phyloP scores from a whole-genome alignment of 1,140 invertebrate genomes.

The Drosophila sp. region DNA sequence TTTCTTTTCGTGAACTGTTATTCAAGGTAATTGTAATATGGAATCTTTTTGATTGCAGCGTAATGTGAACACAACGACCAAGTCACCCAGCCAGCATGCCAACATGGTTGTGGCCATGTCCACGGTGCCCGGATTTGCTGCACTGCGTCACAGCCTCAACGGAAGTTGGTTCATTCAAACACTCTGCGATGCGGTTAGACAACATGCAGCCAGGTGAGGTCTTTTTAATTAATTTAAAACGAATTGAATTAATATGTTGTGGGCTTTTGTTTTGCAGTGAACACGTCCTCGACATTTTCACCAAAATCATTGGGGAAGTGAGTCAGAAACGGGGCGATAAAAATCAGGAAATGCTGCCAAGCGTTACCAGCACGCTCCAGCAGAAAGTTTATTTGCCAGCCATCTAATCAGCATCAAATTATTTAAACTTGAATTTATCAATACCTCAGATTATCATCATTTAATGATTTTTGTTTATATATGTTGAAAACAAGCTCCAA shows the following conservation, averaged over 20 bases:
- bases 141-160: conserved; percentile 65
- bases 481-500: too few species aligned
- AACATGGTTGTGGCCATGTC: conserved; percentile 77
- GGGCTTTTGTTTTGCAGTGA: conserved; percentile 30
- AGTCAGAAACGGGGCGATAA: conserved; percentile 56
- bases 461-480: too few species aligned
- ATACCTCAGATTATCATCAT: too few species aligned
- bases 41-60: conserved; percentile 22
- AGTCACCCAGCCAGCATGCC: conserved; percentile 43
- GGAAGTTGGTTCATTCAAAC: conserved; percentile 83
- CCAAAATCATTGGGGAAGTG: conserved; percentile 54
- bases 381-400: conserved; percentile 60
- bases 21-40: too few species aligned
- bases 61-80: conserved; percentile 39
- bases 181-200: conserved; percentile 57
- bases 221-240: too few species aligned
- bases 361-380: conserved; percentile 29
- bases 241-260: neutral
- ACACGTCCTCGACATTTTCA: conserved; percentile 76
- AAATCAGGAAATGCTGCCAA: conserved; percentile 66
- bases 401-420: too few species aligned
- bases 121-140: conserved; percentile 68
- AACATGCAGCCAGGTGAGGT: conserved; percentile 55
- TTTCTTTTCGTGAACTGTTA: too few species aligned
- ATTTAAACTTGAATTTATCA: too few species aligned